Conservation (phyloP, 2,888 invertebrate genomes). For the Agelastica alni region DNA sequence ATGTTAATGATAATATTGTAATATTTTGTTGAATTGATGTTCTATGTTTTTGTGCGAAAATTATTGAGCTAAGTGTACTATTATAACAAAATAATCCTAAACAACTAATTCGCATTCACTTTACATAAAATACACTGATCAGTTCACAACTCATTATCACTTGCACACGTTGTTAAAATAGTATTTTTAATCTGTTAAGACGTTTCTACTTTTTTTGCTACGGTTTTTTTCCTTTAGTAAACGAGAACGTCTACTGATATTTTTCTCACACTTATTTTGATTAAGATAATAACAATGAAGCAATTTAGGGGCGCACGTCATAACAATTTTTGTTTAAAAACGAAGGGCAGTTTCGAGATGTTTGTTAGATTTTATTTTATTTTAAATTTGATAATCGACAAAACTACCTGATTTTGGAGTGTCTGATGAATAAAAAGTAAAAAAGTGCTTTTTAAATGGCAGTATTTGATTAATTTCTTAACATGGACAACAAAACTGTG, state of each 20-base stretch:
- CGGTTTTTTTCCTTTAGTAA: slow-evolving; percentile 27
- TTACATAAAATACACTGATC: background rate
- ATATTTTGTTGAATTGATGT: no score
- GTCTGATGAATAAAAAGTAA: no score
- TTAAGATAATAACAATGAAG: slow-evolving; percentile 30
- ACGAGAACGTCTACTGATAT: slow-evolving; percentile 22
- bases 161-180: slow-evolving; percentile 53
- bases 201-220: slow-evolving; percentile 40
- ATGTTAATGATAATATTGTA: no score
- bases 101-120: slow-evolving; percentile 7
- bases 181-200: slow-evolving; percentile 55
- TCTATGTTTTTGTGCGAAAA: background rate
- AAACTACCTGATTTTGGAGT: no score
- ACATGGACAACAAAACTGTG: no score
- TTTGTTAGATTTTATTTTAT: no score
- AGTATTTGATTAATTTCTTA: no score
- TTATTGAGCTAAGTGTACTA: background rate
- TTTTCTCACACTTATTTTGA: slow-evolving; percentile 22
- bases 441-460: no score
- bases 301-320: slow-evolving; percentile 22
- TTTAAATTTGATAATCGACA: no score
- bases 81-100: slow-evolving; percentile 10
- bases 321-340: slow-evolving; percentile 20
- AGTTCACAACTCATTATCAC: slow-evolving; percentile 40
- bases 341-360: slow-evolving; percentile 34